Evolutionary conservation across 2,113 vertebrate species (phyloP).

Genomic region (Phaetusa simplex): DNA sequence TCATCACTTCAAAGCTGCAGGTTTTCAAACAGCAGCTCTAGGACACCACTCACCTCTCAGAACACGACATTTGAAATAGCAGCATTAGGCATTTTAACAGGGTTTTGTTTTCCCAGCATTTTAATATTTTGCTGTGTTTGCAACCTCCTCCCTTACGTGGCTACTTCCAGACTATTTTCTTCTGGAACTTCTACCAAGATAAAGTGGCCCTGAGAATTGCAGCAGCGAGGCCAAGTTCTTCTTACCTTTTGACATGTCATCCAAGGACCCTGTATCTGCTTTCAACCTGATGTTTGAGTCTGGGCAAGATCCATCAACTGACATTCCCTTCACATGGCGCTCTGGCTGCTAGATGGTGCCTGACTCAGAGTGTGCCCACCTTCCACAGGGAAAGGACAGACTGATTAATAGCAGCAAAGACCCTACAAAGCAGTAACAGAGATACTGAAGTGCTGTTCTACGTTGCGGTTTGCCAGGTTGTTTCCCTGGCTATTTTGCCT

Average conservation of each 20-base stretch:
- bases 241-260: conserved; percentile 1
- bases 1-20: background rate
- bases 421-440: background rate
- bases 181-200: background rate
- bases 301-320: background rate
- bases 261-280: background rate
- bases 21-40: background rate
- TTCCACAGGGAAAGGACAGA: background rate
- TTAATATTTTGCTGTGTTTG: background rate
- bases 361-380: background rate
- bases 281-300: background rate
- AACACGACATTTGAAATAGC: background rate
- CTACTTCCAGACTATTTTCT: background rate
- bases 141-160: background rate
- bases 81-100: background rate
- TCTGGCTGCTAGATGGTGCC: background rate
- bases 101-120: background rate
- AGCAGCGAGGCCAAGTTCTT: background rate
- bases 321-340: background rate
- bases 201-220: background rate
- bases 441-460: background rate
- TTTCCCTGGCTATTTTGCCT: background rate
- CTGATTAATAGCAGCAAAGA: background rate
- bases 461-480: background rate
- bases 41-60: background rate